Percentiles rank a stretch among this genome's conserved stretches.
phyloP scores from a whole-genome alignment of 2,888 invertebrate species.

The Parelbella ahira region DNA sequence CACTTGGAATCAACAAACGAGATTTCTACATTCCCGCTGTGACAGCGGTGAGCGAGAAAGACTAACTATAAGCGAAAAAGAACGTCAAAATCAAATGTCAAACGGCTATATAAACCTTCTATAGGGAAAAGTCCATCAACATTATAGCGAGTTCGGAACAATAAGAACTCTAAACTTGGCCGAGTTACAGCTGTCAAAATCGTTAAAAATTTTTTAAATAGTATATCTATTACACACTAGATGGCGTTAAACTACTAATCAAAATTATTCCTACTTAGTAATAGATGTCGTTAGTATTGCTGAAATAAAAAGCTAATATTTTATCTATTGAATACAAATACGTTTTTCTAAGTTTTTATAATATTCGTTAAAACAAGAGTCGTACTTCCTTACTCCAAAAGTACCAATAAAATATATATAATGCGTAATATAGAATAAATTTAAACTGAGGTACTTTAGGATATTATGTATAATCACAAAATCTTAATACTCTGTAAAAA shows the following conservation, averaged over 20 bases:
- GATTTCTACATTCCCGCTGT: slow-evolving; percentile 71
- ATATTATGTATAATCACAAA: too few relatives aligned
- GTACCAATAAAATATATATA: too few relatives aligned
- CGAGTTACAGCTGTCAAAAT: slow-evolving; percentile 21
- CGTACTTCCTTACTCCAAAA: too few relatives aligned
- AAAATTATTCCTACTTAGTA: slow-evolving; percentile 4
- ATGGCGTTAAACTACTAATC: background rate
- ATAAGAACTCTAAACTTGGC: slow-evolving; percentile 17
- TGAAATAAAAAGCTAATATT: too few relatives aligned
- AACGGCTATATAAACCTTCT: slow-evolving; percentile 24
- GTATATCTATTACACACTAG: slow-evolving; percentile 9
- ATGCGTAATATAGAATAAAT: too few relatives aligned
- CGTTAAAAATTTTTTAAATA: background rate
- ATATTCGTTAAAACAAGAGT: too few relatives aligned
- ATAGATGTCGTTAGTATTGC: slow-evolving; percentile 24
- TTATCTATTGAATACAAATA: too few relatives aligned
- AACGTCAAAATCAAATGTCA: slow-evolving; percentile 29
- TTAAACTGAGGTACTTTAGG: too few relatives aligned
- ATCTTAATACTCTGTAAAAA: too few relatives aligned
- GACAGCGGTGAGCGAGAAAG: slow-evolving; percentile 18
- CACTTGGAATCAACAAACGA: slow-evolving; percentile 73
- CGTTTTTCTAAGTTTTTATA: too few relatives aligned
- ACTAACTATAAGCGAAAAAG: slow-evolving; percentile 35
- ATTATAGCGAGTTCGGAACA: background rate
- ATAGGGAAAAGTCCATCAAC: background rate